A percentile compares a stretch with the other conserved stretches of the same genome.
Evolutionary conservation across 2,113 vertebrate species (phyloP).

Genomic region (Leuciscus idus): DNA sequence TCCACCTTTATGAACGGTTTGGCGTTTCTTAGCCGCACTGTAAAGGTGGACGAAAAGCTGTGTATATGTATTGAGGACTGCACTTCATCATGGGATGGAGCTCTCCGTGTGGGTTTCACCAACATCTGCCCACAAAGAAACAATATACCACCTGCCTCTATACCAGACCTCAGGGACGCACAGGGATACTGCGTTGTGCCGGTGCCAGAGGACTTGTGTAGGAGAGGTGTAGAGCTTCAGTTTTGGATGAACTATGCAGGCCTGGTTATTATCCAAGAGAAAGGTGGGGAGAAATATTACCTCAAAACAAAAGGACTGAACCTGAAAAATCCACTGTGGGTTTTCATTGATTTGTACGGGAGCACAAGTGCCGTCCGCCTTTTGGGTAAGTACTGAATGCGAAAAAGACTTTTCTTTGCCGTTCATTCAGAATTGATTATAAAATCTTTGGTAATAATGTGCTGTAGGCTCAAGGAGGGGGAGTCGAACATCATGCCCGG

Average conservation of each 20-base stretch:
- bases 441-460: not conserved
- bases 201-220: slow-evolving; percentile 43
- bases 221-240: slow-evolving; percentile 12
- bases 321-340: slow-evolving; percentile 36
- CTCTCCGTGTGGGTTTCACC: slow-evolving; percentile 50
- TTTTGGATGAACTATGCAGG: slow-evolving; percentile 49
- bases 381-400: slow-evolving; percentile 29
- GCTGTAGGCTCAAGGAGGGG: slow-evolving; percentile 48
- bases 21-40: slow-evolving; percentile 43
- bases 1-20: slow-evolving; percentile 7
- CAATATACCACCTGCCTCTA: not conserved
- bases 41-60: slow-evolving; percentile 49
- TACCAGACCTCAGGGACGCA: not conserved
- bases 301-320: slow-evolving; percentile 40
- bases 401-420: not conserved
- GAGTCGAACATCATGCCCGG: slow-evolving; percentile 40
- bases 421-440: not conserved
- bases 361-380: slow-evolving; percentile 48
- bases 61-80: slow-evolving; percentile 7
- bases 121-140: slow-evolving; percentile 29
- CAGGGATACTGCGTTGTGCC: slow-evolving; percentile 30
- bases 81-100: slow-evolving; percentile 1
- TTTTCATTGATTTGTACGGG: slow-evolving; percentile 51
- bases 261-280: slow-evolving; percentile 24
- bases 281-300: slow-evolving; percentile 30